Evolutionary conservation across 2,888 invertebrate species (phyloP).

Genomic region (Sarcophaga variegata): DNA sequence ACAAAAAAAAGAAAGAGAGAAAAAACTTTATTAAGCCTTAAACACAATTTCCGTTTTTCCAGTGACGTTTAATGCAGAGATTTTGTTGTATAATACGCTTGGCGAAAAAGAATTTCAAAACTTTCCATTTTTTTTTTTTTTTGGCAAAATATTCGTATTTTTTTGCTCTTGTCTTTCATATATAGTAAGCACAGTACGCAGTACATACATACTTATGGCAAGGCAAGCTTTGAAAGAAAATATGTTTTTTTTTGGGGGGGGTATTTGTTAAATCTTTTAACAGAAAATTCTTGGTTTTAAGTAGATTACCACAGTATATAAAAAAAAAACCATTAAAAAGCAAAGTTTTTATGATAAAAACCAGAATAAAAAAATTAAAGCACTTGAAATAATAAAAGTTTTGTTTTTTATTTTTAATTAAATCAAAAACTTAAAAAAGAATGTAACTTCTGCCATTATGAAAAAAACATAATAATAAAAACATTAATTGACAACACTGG

Average conservation of each 20-base stretch:
- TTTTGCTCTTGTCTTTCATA: constrained; percentile 9
- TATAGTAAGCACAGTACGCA: not conserved
- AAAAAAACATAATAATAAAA: too few relatives aligned
- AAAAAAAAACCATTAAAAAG: constrained; percentile 6
- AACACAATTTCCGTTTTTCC: constrained; percentile 16
- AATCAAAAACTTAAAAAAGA: too few relatives aligned
- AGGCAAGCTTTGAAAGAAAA: constrained; percentile 10
- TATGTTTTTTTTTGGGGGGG: not conserved
- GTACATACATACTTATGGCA: constrained; percentile 14
- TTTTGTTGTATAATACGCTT: constrained; percentile 35
- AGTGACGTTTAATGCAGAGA: constrained; percentile 36
- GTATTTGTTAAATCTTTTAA: constrained; percentile 20
- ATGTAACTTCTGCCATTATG: too few relatives aligned
- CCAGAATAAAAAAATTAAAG: not conserved
- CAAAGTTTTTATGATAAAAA: not conserved
- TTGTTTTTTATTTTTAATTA: too few relatives aligned
- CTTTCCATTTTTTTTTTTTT: constrained; percentile 7
- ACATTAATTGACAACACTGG: too few relatives aligned
- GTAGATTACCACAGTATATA: constrained; percentile 29
- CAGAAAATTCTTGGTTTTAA: constrained; percentile 41
- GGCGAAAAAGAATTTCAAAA: constrained; percentile 17
- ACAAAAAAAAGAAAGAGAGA: not conserved
- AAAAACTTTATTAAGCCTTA: constrained; percentile 16
- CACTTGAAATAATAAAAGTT: not conserved
- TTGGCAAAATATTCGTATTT: not conserved